Evolutionary conservation across 2,888 invertebrate species (phyloP), one percentile per base, ranked within the genome.

Genomic region (Drosophila kokeensis): DNA sequence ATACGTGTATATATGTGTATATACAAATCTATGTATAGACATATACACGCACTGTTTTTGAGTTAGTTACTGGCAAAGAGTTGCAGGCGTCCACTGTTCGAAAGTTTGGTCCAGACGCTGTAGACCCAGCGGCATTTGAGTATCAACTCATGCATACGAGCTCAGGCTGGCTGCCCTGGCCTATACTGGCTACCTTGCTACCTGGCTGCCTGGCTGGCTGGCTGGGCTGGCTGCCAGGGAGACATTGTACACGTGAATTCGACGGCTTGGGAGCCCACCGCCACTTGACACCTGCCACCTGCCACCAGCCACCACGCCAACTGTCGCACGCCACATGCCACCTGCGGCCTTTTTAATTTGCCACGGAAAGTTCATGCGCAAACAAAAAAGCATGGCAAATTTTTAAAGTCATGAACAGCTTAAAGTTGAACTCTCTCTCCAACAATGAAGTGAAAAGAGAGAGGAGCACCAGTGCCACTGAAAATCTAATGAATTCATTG

Each of bases 321-420:
- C 40, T 70, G 62, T 55, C 76, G 63, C 68, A 66, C 64, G 65
- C 79, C 85, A 67, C 70, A 66, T 71, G 80, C 80, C 81, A 85
- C 91, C 87, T 79, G 83, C 86, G 90, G 90, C 85, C 83, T 85
- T 89, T 91, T 90, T 90, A 85, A 89, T 91, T 91, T 90, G 77
- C 90, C 89, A 84, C 80, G 81, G 69, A 87, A 89, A 87, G 75
- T 90, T 87, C 80, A 79, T 74, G 76, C 72, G 84, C 79, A 90
- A 90, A 89, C 87, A 87, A 73, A 79, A 66, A 73, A 69, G 63
- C 67, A 64, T 52, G 49, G 60, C 57, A 69, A 52, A 71, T 63
- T 67, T 81, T 89, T 83, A 83, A 89, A 83, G 83, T 76, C 87
- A 72, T 67, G 89, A 53, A 50, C 49, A 81, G 72, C 89, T 84